Evolutionary conservation across 1,140 invertebrate species (phyloP).

Genomic region (Popillia japonica): DNA sequence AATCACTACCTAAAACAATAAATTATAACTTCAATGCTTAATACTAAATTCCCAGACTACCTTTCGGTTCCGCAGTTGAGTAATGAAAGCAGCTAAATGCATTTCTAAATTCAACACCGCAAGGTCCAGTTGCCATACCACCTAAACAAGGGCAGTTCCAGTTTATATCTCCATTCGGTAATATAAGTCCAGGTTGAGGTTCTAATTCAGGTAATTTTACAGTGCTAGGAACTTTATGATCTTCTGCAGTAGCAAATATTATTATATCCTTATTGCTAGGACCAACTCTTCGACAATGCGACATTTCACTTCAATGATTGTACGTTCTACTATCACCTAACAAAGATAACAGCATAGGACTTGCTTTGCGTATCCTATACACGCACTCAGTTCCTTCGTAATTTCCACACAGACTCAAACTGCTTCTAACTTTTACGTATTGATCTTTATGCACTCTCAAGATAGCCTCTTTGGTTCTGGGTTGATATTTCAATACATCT

Average conservation of each 20-base stretch:
- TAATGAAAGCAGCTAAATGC: slow-evolving; percentile 97
- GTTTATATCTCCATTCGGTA: slow-evolving; percentile 91
- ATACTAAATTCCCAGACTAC: slow-evolving; percentile 44
- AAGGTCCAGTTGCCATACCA: slow-evolving; percentile 94
- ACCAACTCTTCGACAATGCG: slow-evolving; percentile 61
- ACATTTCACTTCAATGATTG: slow-evolving; percentile 61
- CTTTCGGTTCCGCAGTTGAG: slow-evolving; percentile 70
- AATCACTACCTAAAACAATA: slow-evolving; percentile 75
- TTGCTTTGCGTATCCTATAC: slow-evolving; percentile 66
- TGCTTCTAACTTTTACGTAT: slow-evolving; percentile 66
- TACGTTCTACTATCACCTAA: slow-evolving; percentile 58
- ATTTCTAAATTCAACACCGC: slow-evolving; percentile 89
- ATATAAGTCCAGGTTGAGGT: slow-evolving; percentile 79
- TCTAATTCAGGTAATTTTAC: slow-evolving; percentile 78
- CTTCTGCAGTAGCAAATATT: slow-evolving; percentile 84
- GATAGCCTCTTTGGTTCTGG: slow-evolving; percentile 61
- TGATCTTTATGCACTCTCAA: slow-evolving; percentile 65
- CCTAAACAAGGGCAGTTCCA: slow-evolving; percentile 97
- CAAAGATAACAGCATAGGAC: slow-evolving; percentile 59
- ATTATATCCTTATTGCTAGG: slow-evolving; percentile 81
- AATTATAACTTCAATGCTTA: background rate
- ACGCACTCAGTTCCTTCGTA: slow-evolving; percentile 65
- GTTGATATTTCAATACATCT: slow-evolving; percentile 69
- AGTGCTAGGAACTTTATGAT: slow-evolving; percentile 75
- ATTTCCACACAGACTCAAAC: slow-evolving; percentile 65